These are phyloP conservation scores for Semnopithecus entellus DNA, from an alignment of 2,113 vertebrate genomes.

Conservation along the genomic window DNA sequence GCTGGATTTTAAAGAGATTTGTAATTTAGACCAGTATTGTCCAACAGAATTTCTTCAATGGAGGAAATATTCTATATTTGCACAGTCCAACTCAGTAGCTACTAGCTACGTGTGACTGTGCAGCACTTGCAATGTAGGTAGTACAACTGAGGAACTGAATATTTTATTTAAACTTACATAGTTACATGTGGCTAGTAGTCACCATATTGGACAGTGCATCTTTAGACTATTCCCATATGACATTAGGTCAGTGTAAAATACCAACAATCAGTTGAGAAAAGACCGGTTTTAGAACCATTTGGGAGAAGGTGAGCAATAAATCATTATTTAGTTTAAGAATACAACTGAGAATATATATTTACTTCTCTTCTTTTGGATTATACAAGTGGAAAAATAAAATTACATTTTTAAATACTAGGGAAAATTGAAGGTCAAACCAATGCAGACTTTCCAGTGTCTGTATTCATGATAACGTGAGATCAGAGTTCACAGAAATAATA, in stretches of 20 bases:
- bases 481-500: background rate
- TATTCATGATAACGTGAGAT: background rate
- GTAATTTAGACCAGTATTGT: background rate
- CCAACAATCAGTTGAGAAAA: background rate
- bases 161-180: background rate
- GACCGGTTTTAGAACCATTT: background rate
- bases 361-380: background rate
- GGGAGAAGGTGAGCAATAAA: background rate
- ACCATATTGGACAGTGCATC: background rate
- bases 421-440: background rate
- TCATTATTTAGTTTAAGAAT: background rate
- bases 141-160: background rate
- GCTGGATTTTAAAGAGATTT: background rate
- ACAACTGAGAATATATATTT: background rate
- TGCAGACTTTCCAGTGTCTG: background rate
- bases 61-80: background rate
- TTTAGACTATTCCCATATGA: background rate
- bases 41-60: background rate
- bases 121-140: background rate
- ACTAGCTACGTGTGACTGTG: background rate
- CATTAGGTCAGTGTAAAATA: background rate
- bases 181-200: background rate
- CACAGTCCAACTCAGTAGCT: background rate
- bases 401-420: constrained; percentile 24
- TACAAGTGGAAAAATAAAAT: background rate